Base-by-base conservation (phyloP, 2,888 invertebrate species). In the Abrostola tripartita region DNA sequence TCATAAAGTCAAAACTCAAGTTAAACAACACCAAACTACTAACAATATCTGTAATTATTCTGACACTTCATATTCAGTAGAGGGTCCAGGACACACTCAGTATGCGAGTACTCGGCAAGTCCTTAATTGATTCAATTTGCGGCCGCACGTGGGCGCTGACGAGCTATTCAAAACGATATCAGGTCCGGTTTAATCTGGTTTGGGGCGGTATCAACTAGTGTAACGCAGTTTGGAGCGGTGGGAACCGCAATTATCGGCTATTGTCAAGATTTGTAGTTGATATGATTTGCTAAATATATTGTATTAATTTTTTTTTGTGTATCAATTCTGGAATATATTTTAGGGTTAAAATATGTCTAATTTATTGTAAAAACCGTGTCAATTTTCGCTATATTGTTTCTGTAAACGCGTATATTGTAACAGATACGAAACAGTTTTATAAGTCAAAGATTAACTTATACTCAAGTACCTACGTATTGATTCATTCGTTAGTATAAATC, bases 171-270 rank as follows among this genome's bases (percentile, higher is more conserved):
- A 8, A 11, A 41, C 12, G 10, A 64, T 51, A 58, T 59, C 52
- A 41, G 66, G 52, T 49, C 67, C 53, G 37, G 73, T 57, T 59
- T 74, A 76, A 78, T 76, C 61, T 50, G 57, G 68, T 79, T 79
- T 68, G 40, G 41, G 35, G n/a, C 50, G 41, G 76, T 58, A 44
- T 49, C 47, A 6, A n/a, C 37, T 24, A 24, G 24, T 24, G 4
- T 24, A 24, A 24, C 1, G 24, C 24, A 24, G 24, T 24, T 24
- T 24, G 24, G 24, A 4, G 24, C 54, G 42, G 52, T 58, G 54
- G 63, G 56, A 56, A 68, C 72, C 72, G 68, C 75, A 79, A 79
- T 79, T 68, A 79, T 14, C 2, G 35, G 41, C 40, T 14, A 79
- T 79, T 79, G 79, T 79, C 37, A 44, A 10, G 44, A 36, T 38